Conservation (phyloP, 37 sponge, comb jelly and placozoan genomes). For the Hormiphora californensis region DNA sequence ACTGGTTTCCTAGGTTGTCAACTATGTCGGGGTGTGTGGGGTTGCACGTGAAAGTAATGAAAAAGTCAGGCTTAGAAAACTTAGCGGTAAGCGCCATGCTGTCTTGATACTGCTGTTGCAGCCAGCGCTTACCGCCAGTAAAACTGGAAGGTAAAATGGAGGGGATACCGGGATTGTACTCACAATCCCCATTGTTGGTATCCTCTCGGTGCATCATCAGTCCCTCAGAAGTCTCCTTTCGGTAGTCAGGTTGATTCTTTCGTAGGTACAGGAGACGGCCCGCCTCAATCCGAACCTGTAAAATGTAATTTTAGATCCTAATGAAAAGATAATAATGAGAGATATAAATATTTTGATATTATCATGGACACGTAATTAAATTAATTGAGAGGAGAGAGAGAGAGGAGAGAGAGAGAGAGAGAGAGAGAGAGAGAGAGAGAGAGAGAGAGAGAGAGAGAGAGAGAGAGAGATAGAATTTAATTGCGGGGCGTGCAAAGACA, state of each 20-base stretch:
- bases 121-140: conserved; percentile 61
- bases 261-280: conserved; percentile 59
- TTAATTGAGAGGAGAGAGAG: too few species aligned
- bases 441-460: too few species aligned
- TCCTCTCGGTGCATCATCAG: not conserved
- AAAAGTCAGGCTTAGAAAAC: conserved; percentile 56
- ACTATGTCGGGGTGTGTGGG: conserved; percentile 61
- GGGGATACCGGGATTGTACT: conserved; percentile 57
- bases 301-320: too few species aligned
- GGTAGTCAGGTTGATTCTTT: conserved; percentile 45
- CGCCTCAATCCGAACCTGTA: conserved; percentile 62
- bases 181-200: conserved; percentile 54
- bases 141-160: conserved; percentile 66
- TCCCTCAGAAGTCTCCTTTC: conserved; percentile 56
- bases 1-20: conserved; percentile 19
- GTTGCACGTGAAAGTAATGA: conserved; percentile 64
- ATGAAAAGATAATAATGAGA: too few species aligned
- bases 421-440: too few species aligned
- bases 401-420: too few species aligned
- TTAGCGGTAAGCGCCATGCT: conserved; percentile 63
- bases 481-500: too few species aligned
- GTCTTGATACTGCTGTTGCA: conserved; percentile 62
- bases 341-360: too few species aligned
- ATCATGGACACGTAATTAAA: too few species aligned
- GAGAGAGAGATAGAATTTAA: too few species aligned